Base-by-base conservation (phyloP, 2,888 invertebrate species). In the Synanthedon andrenaeformis region DNA sequence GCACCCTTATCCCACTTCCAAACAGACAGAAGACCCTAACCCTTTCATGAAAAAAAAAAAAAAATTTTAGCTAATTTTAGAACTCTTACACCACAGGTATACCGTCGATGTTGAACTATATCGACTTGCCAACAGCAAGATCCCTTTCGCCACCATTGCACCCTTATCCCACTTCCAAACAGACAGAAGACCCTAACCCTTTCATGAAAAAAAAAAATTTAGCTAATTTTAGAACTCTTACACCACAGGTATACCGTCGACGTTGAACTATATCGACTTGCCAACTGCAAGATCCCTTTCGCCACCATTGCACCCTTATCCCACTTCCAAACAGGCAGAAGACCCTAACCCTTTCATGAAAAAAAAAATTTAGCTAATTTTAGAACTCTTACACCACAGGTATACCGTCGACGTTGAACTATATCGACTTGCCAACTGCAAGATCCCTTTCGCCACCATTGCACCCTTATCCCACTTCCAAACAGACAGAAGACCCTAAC, bases 381-480 rank as follows among this genome's bases (percentile, higher is more conserved):
- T 35, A 3, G 2, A 3, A 35, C 35, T 35, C 35, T 35, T 3
- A 35, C 35, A 35, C 35, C 8, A 57, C 74, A 75, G 91, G 92
- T 12, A 90, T 92, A 50, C 90, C 90, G 3, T 82, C 91, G 0
- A 92, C 91, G 4, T 64, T 92, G 11, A 92, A 91, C 74, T 89
- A 87, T 61, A 67, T 90, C 64, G 81, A 82, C 50, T 74, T 90
- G 35, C 52, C 53, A 0, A 66, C 73, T 17, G 51, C 59, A 0
- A 59, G 55, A n/a, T 59, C 59, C 0, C 68, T 76, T 3, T 82
- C 86, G 0, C 87, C 86, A 0, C 59, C 72, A 0, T 65, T 88
- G 2, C 61, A 65, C 0, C 87, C 88, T 0, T 87, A 84, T 61
- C 87, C 87, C 0, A 66, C 72, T 53, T 55, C 79, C n/a, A 51